These are phyloP conservation scores for Hedya salicella DNA, from an alignment of 2,888 invertebrate genomes.

Conservation along the genomic window DNA sequence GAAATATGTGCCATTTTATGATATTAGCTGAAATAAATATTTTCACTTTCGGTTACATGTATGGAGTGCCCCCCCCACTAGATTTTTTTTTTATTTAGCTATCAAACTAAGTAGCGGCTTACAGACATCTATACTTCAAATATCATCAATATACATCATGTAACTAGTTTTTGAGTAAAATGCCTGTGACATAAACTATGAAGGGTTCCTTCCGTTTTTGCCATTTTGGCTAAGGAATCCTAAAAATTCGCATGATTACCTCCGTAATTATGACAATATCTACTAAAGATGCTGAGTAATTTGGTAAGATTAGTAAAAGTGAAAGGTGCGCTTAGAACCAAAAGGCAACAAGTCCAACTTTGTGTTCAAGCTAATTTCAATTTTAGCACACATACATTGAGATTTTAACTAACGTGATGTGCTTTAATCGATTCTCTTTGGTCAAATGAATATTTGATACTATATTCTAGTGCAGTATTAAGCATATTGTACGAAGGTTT, in stretches of 20 bases:
- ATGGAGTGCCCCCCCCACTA: too few species aligned
- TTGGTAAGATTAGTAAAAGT: conserved; percentile 22
- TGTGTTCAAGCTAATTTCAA: neutral
- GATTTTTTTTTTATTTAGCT: too few species aligned
- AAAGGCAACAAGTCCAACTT: neutral
- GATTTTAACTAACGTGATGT: neutral
- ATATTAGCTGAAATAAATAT: too few species aligned
- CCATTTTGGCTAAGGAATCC: neutral
- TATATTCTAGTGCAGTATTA: neutral
- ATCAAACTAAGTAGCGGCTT: too few species aligned
- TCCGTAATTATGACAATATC: too few species aligned
- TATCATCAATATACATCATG: too few species aligned
- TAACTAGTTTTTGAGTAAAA: too few species aligned
- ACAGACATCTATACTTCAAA: too few species aligned
- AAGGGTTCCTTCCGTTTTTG: neutral
- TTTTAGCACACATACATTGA: neutral
- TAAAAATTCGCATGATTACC: too few species aligned
- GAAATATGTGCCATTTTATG: too few species aligned
- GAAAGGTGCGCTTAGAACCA: neutral
- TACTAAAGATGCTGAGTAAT: conserved; percentile 10
- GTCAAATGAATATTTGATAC: neutral
- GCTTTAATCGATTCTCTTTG: neutral
- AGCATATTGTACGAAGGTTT: neutral
- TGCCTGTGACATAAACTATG: too few species aligned
- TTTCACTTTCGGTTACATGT: too few species aligned